A percentile compares a stretch with the other conserved stretches of the same genome.
Evolutionary conservation across 1,140 invertebrate species (phyloP).

Genomic region (Sarcophaga peregrina): DNA sequence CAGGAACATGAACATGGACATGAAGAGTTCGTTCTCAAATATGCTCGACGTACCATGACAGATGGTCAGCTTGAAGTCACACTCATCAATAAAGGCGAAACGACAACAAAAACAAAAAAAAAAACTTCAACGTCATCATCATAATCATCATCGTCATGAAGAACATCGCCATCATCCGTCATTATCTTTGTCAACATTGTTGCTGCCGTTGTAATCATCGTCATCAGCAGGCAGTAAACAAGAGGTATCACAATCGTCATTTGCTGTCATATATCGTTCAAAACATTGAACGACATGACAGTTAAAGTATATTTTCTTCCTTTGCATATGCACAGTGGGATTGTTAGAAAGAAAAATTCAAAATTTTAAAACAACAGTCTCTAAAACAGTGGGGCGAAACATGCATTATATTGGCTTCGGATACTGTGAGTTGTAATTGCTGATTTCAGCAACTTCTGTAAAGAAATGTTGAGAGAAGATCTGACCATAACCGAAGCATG

Average conservation of each 20-base stretch:
- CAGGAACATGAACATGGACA: background rate
- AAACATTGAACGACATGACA: slow-evolving; percentile 6
- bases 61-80: slow-evolving; percentile 42
- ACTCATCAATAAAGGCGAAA: slow-evolving; percentile 31
- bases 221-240: too few species aligned
- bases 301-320: background rate
- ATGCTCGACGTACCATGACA: slow-evolving; percentile 40
- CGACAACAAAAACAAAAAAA: background rate
- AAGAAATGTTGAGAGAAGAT: too few species aligned
- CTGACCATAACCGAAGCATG: too few species aligned
- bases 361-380: too few species aligned
- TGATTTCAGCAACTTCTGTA: too few species aligned
- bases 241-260: background rate
- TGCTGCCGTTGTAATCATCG: too few species aligned
- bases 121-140: background rate
- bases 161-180: background rate
- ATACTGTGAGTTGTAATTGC: too few species aligned
- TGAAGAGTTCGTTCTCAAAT: slow-evolving; percentile 6
- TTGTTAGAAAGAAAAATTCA: too few species aligned
- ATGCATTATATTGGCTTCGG: too few species aligned
- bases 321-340: too few species aligned
- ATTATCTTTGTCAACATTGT: too few species aligned
- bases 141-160: slow-evolving; percentile 9
- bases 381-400: too few species aligned
- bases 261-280: slow-evolving; percentile 18